Base-by-base conservation (phyloP, 2,888 invertebrate species). In the Thymelicus lineola region DNA sequence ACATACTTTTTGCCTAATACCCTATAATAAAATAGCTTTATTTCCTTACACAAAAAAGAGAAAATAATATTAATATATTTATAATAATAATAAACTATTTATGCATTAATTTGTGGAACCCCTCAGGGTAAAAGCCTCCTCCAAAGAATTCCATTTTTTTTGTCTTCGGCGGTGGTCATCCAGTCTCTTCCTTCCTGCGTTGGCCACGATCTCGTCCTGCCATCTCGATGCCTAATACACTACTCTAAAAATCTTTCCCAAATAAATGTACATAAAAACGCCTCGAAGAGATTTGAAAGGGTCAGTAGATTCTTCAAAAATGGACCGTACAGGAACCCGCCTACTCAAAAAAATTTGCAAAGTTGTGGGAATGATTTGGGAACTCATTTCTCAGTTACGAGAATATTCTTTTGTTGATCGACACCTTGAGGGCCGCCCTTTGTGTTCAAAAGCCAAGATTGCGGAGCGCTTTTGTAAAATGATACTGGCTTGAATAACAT, bases 341-440 rank as follows among this genome's bases (percentile, higher is more conserved):
- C 53, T 66, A 74, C 70, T 28, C 46, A 79, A 75, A 55, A 76
- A 77, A 76, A 73, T 69, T 28, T 61, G 72, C 73, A 57, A 74
- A 72, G 68, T 81, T 84, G 86, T 86, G 86, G 86, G 87, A 87
- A 87, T 73, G 75, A 76, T 74, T 75, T 75, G 76, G 77, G 74
- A 70, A 76, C 73, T 74, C 76, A 80, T 82, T 89, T 90, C 89
- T 88, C 89, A 88, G 85, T 86, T 79, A 75, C 79, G 68, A 62
- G 75, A 75, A 75, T 75, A 75, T 80, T 82, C 81, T 80, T 83
- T 90, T 85, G 83, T 87, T 82, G 72, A 71, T 62, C 72, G 77
- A 82, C 90, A 90, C 90, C 90, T 91, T 90, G 86, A 83, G 80
- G 75, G 75, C 58, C 80, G 75, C 55, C 80, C 77, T 82, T 89